Evolutionary conservation across 2,797 vertebrate genomes (phyloP), one percentile per base, ranked within the genome.

Genomic region (Centropyge bicolor): DNA sequence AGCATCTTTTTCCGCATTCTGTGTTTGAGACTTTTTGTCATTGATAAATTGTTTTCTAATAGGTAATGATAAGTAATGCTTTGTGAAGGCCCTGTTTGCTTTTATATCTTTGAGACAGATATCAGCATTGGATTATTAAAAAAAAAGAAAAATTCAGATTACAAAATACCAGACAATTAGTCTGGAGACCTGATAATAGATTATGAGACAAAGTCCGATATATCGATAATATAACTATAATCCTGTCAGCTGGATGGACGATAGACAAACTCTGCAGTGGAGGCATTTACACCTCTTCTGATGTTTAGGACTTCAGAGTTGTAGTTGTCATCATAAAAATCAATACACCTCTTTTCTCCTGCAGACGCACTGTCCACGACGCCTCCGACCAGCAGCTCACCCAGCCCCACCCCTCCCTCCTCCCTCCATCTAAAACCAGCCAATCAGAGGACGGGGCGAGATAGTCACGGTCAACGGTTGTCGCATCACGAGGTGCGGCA

Each of bases 401-500:
- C 79, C 16, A 90, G 87, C 57, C 86, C 86, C 54, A 67, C 86
- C 64, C 85, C 90, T 19, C 82, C 91, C 60, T 62, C 86, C 76
- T 90, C 91, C 68, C 65, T 90, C 66, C 64, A 19, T 19, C 60
- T 80, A 20, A 88, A 70, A 35, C 52, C 80, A 7, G 63, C 77
- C 74, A 81, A 74, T 74, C 81, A 81, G 64, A 81, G 71, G 60
- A 85, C 60, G 74, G 82, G 75, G 69, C 55, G 46, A 74, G 83
- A 83, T 71, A 65, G 31, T 0, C 22, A 72, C 43, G 71, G 75
- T 0, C 83, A 16, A 0, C 67, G 13, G 0, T 27, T 68, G 12
- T 89, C 91, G 0, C 86, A 95, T 73, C 96, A 96, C 74, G 76
- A 93, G 62, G 91, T 96, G 65, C 95, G 87, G 74, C 96, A 96